Conservation (phyloP, 2,888 invertebrate species). For the Sesamia inferens region DNA sequence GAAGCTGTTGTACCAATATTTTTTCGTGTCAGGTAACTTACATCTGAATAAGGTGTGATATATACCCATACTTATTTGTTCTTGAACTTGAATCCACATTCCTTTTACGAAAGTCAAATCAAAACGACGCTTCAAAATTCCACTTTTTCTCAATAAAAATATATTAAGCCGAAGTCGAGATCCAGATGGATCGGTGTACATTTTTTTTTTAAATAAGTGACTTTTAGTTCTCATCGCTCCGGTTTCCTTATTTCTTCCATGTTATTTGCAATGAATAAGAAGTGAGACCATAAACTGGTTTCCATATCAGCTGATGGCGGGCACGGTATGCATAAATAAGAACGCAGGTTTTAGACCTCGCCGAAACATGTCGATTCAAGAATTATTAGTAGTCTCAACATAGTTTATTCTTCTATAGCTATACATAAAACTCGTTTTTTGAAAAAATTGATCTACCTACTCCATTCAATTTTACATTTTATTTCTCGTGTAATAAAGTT, state of each 20-base stretch:
- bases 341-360: constrained; percentile 78
- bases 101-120: constrained; percentile 15
- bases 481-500: constrained; percentile 25
- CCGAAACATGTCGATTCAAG: constrained; percentile 74
- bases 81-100: constrained; percentile 4
- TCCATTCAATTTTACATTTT: constrained; percentile 49
- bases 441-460: constrained; percentile 40
- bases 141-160: constrained; percentile 37
- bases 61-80: constrained; percentile 7
- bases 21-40: not conserved
- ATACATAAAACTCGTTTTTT: constrained; percentile 66
- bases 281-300: constrained; percentile 78
- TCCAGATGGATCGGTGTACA: constrained; percentile 38
- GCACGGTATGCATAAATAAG: constrained; percentile 79
- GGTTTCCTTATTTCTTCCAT: constrained; percentile 52
- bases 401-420: constrained; percentile 71
- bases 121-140: constrained; percentile 12
- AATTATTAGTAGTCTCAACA: constrained; percentile 73
- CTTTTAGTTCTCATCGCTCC: constrained; percentile 7
- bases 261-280: constrained; percentile 76
- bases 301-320: constrained; percentile 84
- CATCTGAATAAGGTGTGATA: constrained; percentile 5
- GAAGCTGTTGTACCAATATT: constrained; percentile 2
- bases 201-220: constrained; percentile 31
- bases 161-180: constrained; percentile 11